Base-by-base conservation (phyloP, 2,888 invertebrate genomes). In the Trichogramma evanescens region DNA sequence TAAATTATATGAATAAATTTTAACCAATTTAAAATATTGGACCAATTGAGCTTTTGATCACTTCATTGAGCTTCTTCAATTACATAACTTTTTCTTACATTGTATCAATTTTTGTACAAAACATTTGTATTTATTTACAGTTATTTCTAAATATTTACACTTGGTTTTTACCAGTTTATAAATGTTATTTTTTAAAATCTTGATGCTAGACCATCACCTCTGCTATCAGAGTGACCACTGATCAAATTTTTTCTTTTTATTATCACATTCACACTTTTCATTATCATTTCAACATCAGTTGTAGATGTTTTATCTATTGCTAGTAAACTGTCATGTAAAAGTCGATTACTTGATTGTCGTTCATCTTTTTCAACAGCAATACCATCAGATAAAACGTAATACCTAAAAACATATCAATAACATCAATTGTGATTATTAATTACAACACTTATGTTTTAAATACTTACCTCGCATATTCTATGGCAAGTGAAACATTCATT, bases 191-290 rank as follows among this genome's bases (percentile, higher is more conserved):
- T 26, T 64, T 65, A 68, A 66, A 85, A 88, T 69, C 87, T 80
- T 59, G 84, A 85, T 51, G 88, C 83, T 66, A 86, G 80, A 1
- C 89, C 89, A 10, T 84, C 87, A 62, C 88, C 88, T 72, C 89
- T 81, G 68, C 86, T 86, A 76, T 89, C 89, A 4, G 89, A 86
- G 77, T 88, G 87, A 62, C 88, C 86, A 63, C 80, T 79, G 63
- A 88, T 80, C 59, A 79, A 80, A 77, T 89, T 88, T 61, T 80
- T 83, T 39, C 78, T 71, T 79, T 88, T 88, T 70, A 83, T 83
- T 61, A 89, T 84, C 58, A 86, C 80, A 79, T 89, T 89, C 60
- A 86, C 82, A 65, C 87, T 86, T 66, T 74, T 76, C 58, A 66
- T 67, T 10, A 70, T 60, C 13, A 65, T 67, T 54, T 66, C 70